Evolutionary conservation across 1,140 invertebrate species (phyloP).

Genomic region (Chironomus tepperi): DNA sequence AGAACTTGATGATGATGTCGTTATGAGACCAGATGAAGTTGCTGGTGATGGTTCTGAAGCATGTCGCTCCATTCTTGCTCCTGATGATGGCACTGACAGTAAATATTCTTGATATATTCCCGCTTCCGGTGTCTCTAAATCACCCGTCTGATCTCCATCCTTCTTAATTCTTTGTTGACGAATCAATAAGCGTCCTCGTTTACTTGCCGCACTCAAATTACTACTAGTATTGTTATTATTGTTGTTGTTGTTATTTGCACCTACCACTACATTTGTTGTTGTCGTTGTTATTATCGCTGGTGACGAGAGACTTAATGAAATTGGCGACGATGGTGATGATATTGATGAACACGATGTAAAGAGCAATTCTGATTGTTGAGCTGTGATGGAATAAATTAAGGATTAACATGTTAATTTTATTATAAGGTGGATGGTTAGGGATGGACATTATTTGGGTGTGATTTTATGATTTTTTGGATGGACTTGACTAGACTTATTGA

Average conservation of each 20-base stretch:
- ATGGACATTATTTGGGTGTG: too few species aligned
- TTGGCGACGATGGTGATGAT: background rate
- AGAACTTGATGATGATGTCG: conserved; percentile 35
- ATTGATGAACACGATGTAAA: conserved; percentile 1
- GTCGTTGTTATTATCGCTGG: conserved; percentile 11
- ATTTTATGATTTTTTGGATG: too few species aligned
- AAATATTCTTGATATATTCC: conserved; percentile 36
- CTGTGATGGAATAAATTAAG: background rate
- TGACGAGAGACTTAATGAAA: background rate
- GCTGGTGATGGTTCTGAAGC: conserved; percentile 50
- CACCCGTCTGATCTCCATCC: conserved; percentile 44
- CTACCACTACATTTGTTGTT: conserved; percentile 29
- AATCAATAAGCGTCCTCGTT: conserved; percentile 51
- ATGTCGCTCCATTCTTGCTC: conserved; percentile 48
- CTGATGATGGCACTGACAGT: conserved; percentile 37
- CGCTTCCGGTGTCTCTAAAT: conserved; percentile 31
- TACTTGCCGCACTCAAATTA: conserved; percentile 41
- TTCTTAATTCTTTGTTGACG: conserved; percentile 57
- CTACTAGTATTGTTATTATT: conserved; percentile 28
- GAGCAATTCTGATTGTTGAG: background rate
- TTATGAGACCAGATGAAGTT: conserved; percentile 40
- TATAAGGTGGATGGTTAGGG: too few species aligned
- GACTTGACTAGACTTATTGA: too few species aligned
- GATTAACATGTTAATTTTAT: too few species aligned
- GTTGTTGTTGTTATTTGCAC: conserved; percentile 28